Base-by-base conservation (phyloP, 2,888 invertebrate genomes). In the Metopia argyrocephala region DNA sequence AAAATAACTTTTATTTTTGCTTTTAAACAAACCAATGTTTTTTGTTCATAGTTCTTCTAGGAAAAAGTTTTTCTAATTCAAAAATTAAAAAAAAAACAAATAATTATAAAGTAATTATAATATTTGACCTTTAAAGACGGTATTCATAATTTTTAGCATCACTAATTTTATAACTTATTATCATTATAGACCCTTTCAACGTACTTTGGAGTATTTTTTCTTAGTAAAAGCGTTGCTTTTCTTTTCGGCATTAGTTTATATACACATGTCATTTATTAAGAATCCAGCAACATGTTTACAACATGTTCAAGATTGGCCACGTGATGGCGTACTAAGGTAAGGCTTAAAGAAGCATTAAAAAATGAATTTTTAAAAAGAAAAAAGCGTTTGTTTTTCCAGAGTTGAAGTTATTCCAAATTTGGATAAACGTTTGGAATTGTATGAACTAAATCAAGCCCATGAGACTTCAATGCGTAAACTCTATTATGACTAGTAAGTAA, bases 211-310 rank as follows among this genome's bases (percentile, higher is more conserved):
- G 75, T 86, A 87, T 52, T 86, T 89, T 84, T 86, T 90, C 74
- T 84, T 88, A 75, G 89, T 92, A 20, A 92, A 95, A 93, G 96
- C 96, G 3, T 90, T 97, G 84, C 88, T 94, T 69, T 96, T 97
- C 69, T 95, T 99, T 91, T 96, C 96, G 88, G 95, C 97, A 64
- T 92, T 99, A 86, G 95, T 96, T 61, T 99, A 99, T 90, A 97
- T 99, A 87, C 99, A 99, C 89, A 94, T 97, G 89, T 95, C 96
- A 82, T 98, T 98, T 91, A 96, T 97, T 57, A 94, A 96, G 87
- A 94, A 96, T 80, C 98, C 98, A 6, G 96, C 97, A 70, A 97
- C 97, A 85, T 99, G 99, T 90, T 92, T 99, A 85, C 94, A 96
- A 88, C 94, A 96, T 89, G 94, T 98, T 38, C 94, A 95, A 87